A percentile compares a stretch with the other conserved stretches of the same genome.
phyloP scores from a whole-genome alignment of 2,797 vertebrate species.

The Falco peregrinus region DNA sequence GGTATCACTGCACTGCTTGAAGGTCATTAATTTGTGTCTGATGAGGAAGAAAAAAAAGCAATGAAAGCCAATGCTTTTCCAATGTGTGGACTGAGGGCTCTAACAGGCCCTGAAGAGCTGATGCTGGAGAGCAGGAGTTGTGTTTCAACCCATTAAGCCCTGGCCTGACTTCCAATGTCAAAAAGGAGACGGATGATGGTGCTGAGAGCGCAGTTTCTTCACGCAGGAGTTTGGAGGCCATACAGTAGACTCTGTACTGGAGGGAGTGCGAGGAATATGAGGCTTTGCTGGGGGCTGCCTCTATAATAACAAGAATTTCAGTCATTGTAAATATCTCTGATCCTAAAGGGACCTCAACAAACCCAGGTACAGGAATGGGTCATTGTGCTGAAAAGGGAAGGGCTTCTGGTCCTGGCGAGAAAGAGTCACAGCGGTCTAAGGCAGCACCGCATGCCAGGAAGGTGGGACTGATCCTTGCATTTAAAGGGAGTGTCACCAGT shows the following conservation, averaged over 20 bases:
- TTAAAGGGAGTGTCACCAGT: background rate
- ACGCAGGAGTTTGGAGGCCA: background rate
- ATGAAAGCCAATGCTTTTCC: slow-evolving; percentile 72
- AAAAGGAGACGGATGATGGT: slow-evolving; percentile 61
- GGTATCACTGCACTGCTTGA: slow-evolving; percentile 37
- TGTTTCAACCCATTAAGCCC: slow-evolving; percentile 71
- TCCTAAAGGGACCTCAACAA: background rate
- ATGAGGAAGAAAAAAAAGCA: slow-evolving; percentile 40
- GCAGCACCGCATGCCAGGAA: background rate
- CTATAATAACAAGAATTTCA: background rate
- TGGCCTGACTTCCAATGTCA: slow-evolving; percentile 69
- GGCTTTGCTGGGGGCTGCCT: background rate
- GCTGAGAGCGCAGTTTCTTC: slow-evolving; percentile 24
- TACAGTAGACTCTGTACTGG: background rate
- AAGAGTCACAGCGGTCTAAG: background rate
- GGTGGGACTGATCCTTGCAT: background rate
- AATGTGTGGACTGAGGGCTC: slow-evolving; percentile 53
- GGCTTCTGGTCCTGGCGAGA: fast-evolving
- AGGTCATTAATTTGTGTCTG: slow-evolving; percentile 69
- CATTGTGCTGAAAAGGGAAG: background rate
- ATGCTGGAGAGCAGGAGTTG: slow-evolving; percentile 60
- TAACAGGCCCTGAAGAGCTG: slow-evolving; percentile 67
- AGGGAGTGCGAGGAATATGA: background rate
- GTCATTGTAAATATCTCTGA: background rate
- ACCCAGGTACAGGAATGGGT: background rate